phyloP scores from a whole-genome alignment of 2,888 invertebrate genomes.

The Yponomeuta cagnagella region DNA sequence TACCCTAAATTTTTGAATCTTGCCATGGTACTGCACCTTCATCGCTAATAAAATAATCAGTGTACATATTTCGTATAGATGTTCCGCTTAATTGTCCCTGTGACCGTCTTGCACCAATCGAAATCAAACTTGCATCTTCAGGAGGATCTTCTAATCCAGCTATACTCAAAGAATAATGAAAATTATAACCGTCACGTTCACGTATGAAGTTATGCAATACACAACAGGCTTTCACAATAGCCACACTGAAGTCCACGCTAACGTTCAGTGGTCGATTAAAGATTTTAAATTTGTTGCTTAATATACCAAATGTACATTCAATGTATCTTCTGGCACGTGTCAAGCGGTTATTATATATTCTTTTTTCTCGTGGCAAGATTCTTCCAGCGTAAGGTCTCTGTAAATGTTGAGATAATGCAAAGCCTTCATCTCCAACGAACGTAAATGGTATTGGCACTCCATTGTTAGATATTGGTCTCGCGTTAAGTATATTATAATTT shows the following conservation, averaged over 20 bases:
- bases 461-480: slow-evolving; percentile 18
- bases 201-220: no score
- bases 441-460: slow-evolving; percentile 12
- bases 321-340: slow-evolving; percentile 17
- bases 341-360: slow-evolving; percentile 18
- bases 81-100: no score
- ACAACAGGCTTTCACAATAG: slow-evolving; percentile 14
- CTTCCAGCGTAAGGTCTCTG: slow-evolving; percentile 20
- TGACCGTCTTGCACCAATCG: no score
- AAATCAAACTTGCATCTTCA: slow-evolving; percentile 14
- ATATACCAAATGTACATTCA: no score
- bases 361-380: slow-evolving; percentile 18
- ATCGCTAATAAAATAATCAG: no score
- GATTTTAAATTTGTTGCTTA: slow-evolving; percentile 9
- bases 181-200: no score
- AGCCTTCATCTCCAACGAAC: slow-evolving; percentile 21
- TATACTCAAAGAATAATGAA: slow-evolving; percentile 6
- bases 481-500: slow-evolving; percentile 19
- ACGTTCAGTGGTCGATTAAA: slow-evolving; percentile 15
- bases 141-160: no score
- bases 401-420: slow-evolving; percentile 20
- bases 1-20: no score
- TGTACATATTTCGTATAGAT: slow-evolving; percentile 18
- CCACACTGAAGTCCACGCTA: background rate
- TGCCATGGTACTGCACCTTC: no score